Conservation (phyloP, 2,888 invertebrate genomes). For the Idaea biselata region DNA sequence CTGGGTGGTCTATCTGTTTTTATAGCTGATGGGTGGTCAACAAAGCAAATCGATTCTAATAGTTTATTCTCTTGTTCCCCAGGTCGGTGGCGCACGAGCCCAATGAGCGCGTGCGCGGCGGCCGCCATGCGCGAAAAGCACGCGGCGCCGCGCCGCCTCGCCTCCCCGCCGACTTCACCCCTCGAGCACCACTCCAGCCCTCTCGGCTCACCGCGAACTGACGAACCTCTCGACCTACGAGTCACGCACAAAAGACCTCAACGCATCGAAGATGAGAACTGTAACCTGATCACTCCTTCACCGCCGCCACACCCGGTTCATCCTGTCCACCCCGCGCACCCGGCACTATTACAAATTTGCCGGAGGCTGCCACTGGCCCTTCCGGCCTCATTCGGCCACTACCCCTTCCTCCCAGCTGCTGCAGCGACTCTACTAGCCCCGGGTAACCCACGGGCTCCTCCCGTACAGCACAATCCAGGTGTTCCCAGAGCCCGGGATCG, state of each 20-base stretch:
- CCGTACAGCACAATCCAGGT: slow-evolving; percentile 64
- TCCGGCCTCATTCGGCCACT: slow-evolving; percentile 73
- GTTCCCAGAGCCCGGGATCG: slow-evolving; percentile 89
- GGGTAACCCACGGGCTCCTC: slow-evolving; percentile 64
- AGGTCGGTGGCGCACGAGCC: slow-evolving; percentile 81
- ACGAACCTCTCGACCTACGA: slow-evolving; percentile 93
- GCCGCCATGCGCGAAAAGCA: slow-evolving; percentile 92
- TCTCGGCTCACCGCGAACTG: slow-evolving; percentile 74
- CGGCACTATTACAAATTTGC: slow-evolving; percentile 72
- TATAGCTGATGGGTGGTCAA: too few species aligned
- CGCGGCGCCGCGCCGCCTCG: slow-evolving; percentile 94
- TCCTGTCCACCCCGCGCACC: slow-evolving; percentile 82
- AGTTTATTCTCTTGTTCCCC: slow-evolving; percentile 38
- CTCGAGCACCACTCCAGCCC: slow-evolving; percentile 74
- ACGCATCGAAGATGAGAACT: slow-evolving; percentile 90
- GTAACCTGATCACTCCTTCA: slow-evolving; percentile 86
- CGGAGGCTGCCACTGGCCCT: slow-evolving; percentile 69
- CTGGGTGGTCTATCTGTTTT: too few species aligned
- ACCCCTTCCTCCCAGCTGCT: slow-evolving; percentile 73
- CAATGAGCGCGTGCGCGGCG: slow-evolving; percentile 88
- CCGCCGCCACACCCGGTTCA: slow-evolving; percentile 79
- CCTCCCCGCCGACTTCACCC: slow-evolving; percentile 73
- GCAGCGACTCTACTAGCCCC: slow-evolving; percentile 72
- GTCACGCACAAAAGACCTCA: slow-evolving; percentile 90
- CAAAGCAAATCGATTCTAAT: neutral